phyloP scores from a whole-genome alignment of 2,888 invertebrate species.

The Ditula angustiorana region DNA sequence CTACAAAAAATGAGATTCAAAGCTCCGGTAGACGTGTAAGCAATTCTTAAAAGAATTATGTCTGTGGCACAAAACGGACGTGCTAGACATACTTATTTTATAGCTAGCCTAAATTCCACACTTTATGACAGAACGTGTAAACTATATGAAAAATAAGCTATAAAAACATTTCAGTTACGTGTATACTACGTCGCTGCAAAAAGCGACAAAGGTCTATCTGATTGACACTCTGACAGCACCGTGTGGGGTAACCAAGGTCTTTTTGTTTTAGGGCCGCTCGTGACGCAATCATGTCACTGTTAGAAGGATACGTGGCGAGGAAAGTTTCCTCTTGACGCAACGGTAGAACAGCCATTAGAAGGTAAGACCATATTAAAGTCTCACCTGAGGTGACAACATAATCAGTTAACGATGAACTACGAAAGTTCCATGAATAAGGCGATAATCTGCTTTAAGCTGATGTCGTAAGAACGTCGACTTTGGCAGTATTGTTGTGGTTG shows the following conservation, averaged over 20 bases:
- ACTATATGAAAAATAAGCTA: background rate
- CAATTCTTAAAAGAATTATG: background rate
- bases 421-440: background rate
- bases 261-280: background rate
- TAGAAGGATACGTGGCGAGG: background rate
- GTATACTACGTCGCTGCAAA: background rate
- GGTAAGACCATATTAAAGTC: background rate
- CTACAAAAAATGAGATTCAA: background rate
- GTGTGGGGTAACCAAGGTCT: background rate
- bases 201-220: background rate
- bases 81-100: constrained; percentile 15
- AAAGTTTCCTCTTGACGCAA: background rate
- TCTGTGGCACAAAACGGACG: background rate
- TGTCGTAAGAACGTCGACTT: background rate
- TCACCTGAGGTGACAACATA: background rate
- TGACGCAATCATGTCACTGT: background rate
- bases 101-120: constrained; percentile 15
- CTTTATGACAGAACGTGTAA: constrained; percentile 15
- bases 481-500: too few species aligned
- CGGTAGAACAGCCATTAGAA: background rate
- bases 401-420: background rate
- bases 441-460: background rate
- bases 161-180: background rate
- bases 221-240: background rate
- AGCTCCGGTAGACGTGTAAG: too few species aligned